phyloP scores from a whole-genome alignment of 2,888 invertebrate genomes.

The Melolontha melolontha region DNA sequence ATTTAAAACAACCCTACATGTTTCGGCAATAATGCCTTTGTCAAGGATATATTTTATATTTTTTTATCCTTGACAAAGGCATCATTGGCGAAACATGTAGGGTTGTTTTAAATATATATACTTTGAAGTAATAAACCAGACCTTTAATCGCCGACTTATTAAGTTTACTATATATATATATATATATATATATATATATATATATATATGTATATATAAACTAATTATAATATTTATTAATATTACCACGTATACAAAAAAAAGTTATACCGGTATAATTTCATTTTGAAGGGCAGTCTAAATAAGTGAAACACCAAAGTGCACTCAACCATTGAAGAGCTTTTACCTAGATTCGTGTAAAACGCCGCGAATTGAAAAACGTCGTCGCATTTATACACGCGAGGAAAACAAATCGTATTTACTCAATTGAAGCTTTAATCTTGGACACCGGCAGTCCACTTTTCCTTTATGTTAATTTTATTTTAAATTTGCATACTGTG shows the following conservation, averaged over 20 bases:
- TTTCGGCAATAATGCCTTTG: too few relatives aligned
- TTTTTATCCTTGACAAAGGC: too few relatives aligned
- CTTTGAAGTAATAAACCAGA: too few relatives aligned
- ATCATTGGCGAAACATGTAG: too few relatives aligned
- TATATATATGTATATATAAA: neutral
- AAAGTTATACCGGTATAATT: conserved; percentile 22
- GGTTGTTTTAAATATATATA: too few relatives aligned
- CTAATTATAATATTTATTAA: conserved; percentile 2
- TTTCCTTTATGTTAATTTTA: too few relatives aligned
- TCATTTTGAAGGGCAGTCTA: conserved; percentile 31
- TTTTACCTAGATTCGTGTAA: conserved; percentile 27
- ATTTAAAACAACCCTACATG: too few relatives aligned
- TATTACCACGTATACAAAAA: neutral
- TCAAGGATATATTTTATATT: too few relatives aligned
- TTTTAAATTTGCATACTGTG: too few relatives aligned
- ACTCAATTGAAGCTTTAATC: conserved; percentile 1
- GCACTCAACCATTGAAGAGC: conserved; percentile 38
- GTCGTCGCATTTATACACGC: conserved; percentile 29
- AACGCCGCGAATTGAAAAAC: conserved; percentile 27
- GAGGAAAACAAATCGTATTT: conserved; percentile 33
- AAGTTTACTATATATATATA: too few relatives aligned
- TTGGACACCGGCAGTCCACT: neutral
- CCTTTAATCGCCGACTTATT: too few relatives aligned
- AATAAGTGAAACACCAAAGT: conserved; percentile 39
- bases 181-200: too few relatives aligned